Evolutionary conservation across 2,888 invertebrate species (phyloP).

Genomic region (Mythimna albipuncta): DNA sequence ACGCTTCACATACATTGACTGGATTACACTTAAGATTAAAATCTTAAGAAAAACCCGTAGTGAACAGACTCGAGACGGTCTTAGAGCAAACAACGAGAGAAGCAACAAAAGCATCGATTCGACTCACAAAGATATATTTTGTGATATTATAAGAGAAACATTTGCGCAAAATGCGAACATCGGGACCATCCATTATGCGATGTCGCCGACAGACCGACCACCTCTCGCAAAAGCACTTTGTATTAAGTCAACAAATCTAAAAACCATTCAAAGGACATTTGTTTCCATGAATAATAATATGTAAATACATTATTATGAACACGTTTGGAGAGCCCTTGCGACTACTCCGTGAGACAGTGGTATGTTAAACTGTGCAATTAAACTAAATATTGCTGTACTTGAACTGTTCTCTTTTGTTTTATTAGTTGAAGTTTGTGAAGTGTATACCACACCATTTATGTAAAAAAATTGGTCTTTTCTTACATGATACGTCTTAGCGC

Average conservation of each 20-base stretch:
- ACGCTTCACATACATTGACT: background rate
- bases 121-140: slow-evolving; percentile 70
- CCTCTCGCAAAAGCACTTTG: slow-evolving; percentile 86
- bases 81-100: slow-evolving; percentile 59
- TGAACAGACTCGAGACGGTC: slow-evolving; percentile 32
- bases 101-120: slow-evolving; percentile 67
- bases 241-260: slow-evolving; percentile 89
- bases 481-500: background rate
- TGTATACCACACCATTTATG: background rate
- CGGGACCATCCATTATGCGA: slow-evolving; percentile 81
- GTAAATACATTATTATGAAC: slow-evolving; percentile 84
- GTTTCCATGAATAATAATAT: slow-evolving; percentile 89
- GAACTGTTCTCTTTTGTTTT: slow-evolving; percentile 12
- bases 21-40: slow-evolving; percentile 42
- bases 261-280: slow-evolving; percentile 88
- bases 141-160: slow-evolving; percentile 82
- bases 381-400: slow-evolving; percentile 43
- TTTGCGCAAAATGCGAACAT: slow-evolving; percentile 81
- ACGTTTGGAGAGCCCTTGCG: slow-evolving; percentile 62
- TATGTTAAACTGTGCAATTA: slow-evolving; percentile 59
- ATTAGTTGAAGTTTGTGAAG: slow-evolving; percentile 5
- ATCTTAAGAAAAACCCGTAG: slow-evolving; percentile 39
- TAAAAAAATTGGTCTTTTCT: background rate
- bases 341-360: slow-evolving; percentile 58
- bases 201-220: slow-evolving; percentile 83